A percentile compares a stretch with the other conserved stretches of the same genome.
phyloP scores from a whole-genome alignment of 2,113 vertebrate genomes.

The Vimba vimba region DNA sequence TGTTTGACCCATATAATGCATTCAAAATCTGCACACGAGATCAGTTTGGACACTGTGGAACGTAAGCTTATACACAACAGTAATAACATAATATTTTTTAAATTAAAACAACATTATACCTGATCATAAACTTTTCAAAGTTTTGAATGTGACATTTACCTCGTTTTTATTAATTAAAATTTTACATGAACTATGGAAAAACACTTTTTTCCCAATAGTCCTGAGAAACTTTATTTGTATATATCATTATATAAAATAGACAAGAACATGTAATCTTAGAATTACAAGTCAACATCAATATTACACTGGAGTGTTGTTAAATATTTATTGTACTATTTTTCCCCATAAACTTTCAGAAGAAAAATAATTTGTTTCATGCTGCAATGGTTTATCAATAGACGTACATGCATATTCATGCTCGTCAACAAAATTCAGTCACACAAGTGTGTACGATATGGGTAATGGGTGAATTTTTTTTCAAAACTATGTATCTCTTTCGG shows the following conservation, averaged over 20 bases:
- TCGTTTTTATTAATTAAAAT: neutral
- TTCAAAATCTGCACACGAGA: neutral
- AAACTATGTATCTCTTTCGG: neutral
- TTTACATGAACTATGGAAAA: neutral
- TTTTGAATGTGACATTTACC: too few species aligned
- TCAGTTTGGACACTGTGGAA: neutral
- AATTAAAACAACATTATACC: neutral
- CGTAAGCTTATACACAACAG: neutral
- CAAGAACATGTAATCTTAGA: neutral
- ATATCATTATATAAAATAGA: neutral
- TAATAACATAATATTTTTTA: neutral
- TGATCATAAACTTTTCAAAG: neutral
- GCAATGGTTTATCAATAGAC: too few species aligned
- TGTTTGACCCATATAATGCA: neutral
- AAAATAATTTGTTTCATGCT: too few species aligned
- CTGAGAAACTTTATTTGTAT: neutral
- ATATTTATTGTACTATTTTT: too few species aligned
- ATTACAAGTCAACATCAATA: neutral
- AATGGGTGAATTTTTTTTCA: neutral
- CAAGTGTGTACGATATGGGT: too few species aligned
- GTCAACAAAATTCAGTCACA: too few species aligned
- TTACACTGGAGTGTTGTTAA: neutral
- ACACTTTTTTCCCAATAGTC: neutral
- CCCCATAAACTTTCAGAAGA: too few species aligned
- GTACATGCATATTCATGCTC: too few species aligned